Percentiles rank a stretch among this genome's conserved stretches.
Evolutionary conservation across 2,888 invertebrate species (phyloP).

Genomic region (Stenotaenia linearis): DNA sequence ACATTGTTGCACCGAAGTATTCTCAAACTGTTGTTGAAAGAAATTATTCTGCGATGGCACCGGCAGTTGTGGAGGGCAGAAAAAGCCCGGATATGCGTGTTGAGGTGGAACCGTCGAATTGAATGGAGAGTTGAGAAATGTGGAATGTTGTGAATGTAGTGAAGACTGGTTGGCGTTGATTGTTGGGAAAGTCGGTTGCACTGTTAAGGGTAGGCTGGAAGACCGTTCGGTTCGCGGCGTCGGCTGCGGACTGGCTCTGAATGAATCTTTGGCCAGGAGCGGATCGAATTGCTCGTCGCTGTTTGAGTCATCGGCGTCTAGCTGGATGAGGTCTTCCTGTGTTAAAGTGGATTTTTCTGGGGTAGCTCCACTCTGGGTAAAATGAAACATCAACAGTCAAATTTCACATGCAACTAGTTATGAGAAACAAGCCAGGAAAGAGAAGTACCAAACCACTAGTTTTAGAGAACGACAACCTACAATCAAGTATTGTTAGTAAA

Average conservation of each 20-base stretch:
- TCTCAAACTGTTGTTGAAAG: neutral
- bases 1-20: neutral
- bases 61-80: neutral
- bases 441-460: too few relatives aligned
- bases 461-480: too few relatives aligned
- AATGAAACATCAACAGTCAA: too few relatives aligned
- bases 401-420: too few relatives aligned
- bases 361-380: neutral
- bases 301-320: constrained; percentile 31
- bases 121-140: neutral
- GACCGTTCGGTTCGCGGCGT: neutral
- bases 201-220: neutral
- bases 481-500: too few relatives aligned
- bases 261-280: constrained; percentile 10
- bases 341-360: neutral
- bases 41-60: neutral
- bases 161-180: neutral
- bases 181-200: neutral
- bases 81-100: neutral
- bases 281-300: constrained; percentile 33
- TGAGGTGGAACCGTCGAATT: neutral
- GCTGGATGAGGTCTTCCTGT: constrained; percentile 28
- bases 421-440: too few relatives aligned
- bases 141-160: neutral
- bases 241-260: neutral